phyloP scores from a whole-genome alignment of 1,140 invertebrate genomes.

The Chironomus striatipennis region DNA sequence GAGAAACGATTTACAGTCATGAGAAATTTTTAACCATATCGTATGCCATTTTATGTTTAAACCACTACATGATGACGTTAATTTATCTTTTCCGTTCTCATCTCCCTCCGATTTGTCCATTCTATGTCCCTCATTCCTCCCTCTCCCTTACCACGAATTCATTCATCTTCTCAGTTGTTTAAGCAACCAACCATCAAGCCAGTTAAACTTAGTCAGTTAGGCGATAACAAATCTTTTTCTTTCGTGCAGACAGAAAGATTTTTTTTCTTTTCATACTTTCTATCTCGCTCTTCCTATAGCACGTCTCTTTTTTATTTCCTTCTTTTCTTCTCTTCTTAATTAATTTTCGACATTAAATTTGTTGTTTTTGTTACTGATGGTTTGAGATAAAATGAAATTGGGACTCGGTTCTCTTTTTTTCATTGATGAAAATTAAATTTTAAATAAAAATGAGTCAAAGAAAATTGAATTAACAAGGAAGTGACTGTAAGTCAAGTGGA shows the following conservation, averaged over 20 bases:
- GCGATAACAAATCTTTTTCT: constrained; percentile 1
- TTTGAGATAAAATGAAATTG: neutral
- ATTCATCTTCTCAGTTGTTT: constrained; percentile 7
- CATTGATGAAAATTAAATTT: too few species aligned
- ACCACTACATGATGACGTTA: constrained; percentile 17
- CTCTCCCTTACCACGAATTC: too few species aligned
- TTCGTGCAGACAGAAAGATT: neutral
- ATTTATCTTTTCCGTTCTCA: constrained; percentile 9
- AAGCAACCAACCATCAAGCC: neutral
- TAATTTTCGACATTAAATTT: constrained; percentile 21
- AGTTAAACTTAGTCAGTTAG: neutral
- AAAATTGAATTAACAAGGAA: too few species aligned
- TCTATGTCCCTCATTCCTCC: neutral
- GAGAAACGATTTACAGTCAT: too few species aligned
- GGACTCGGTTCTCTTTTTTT: too few species aligned
- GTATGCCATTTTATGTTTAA: constrained; percentile 14
- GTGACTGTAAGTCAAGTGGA: too few species aligned
- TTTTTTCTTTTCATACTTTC: neutral
- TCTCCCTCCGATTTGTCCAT: neutral
- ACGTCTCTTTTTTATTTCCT: neutral
- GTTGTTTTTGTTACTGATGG: neutral
- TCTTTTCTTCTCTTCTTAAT: neutral
- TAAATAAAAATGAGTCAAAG: too few species aligned
- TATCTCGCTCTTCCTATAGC: neutral
- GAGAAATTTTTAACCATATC: neutral